Evolutionary conservation across 2,113 vertebrate species (phyloP).

Genomic region (Rhinoderma darwinii): DNA sequence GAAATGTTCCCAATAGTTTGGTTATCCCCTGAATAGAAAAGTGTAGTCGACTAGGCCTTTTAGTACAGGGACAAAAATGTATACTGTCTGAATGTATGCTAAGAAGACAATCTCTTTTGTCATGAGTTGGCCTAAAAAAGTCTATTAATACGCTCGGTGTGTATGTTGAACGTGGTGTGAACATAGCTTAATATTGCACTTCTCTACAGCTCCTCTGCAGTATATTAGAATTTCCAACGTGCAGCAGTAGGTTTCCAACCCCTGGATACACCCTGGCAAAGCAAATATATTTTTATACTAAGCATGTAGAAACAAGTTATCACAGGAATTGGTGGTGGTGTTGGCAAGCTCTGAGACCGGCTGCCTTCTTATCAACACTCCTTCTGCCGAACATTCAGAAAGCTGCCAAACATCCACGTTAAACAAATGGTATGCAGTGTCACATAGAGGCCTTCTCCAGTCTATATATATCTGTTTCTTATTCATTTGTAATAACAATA

Average conservation of each 20-base stretch:
- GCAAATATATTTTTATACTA: not conserved
- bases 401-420: not conserved
- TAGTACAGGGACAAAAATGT: not conserved
- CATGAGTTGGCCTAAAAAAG: no score
- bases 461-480: conserved; percentile 24
- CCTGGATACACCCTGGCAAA: not conserved
- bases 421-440: not conserved
- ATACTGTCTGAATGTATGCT: no score
- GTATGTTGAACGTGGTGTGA: no score
- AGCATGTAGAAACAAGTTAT: not conserved
- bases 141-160: no score
- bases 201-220: not conserved
- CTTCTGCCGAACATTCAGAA: not conserved
- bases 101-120: no score
- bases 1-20: no score
- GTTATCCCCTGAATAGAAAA: no score
- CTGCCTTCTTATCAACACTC: not conserved
- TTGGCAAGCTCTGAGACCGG: not conserved
- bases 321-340: not conserved
- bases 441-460: not conserved
- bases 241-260: not conserved
- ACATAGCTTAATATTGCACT: not conserved
- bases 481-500: conserved; percentile 17
- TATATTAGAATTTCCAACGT: not conserved
- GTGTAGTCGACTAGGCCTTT: not conserved